Percentiles rank a stretch among this genome's conserved stretches.
Conservation (phyloP, 2,113 vertebrate species). For the Cephalopterus ornatus region DNA sequence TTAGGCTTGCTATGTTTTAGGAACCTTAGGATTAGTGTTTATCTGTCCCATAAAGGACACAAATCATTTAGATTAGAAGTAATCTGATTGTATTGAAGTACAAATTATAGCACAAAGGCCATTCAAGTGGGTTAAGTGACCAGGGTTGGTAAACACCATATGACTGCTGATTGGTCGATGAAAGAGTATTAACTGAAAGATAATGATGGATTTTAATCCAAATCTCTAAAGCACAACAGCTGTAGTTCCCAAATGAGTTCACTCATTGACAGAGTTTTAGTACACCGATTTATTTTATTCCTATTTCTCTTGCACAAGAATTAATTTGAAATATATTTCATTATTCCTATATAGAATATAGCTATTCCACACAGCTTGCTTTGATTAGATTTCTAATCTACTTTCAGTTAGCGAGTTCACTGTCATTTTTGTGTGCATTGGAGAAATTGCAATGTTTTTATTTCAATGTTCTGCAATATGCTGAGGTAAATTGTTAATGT, state of each 20-base stretch:
- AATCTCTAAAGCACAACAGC: slow-evolving; percentile 78
- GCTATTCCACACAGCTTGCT: neutral
- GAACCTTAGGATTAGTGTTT: slow-evolving; percentile 75
- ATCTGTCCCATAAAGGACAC: slow-evolving; percentile 77
- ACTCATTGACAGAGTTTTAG: slow-evolving; percentile 34
- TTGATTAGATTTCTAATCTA: neutral
- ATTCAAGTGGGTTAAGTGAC: slow-evolving; percentile 80
- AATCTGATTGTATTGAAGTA: slow-evolving; percentile 84
- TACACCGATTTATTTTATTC: slow-evolving; percentile 23
- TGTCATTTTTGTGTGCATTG: neutral
- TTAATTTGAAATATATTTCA: slow-evolving; percentile 35
- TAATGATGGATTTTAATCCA: slow-evolving; percentile 83
- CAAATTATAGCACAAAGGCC: slow-evolving; percentile 79
- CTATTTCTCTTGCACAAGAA: slow-evolving; percentile 5
- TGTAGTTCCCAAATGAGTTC: slow-evolving; percentile 73
- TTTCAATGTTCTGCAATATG: neutral
- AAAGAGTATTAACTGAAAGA: slow-evolving; percentile 81
- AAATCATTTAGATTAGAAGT: slow-evolving; percentile 82
- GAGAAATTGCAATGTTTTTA: neutral
- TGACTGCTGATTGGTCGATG: slow-evolving; percentile 81
- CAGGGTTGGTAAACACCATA: slow-evolving; percentile 76
- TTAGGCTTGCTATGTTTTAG: slow-evolving; percentile 52
- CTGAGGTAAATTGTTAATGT: neutral
- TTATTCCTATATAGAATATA: neutral
- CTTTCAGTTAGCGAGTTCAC: neutral